These are phyloP conservation scores for Tupaia tana DNA, from an alignment of 2,113 vertebrate genomes.

Conservation along the genomic window DNA sequence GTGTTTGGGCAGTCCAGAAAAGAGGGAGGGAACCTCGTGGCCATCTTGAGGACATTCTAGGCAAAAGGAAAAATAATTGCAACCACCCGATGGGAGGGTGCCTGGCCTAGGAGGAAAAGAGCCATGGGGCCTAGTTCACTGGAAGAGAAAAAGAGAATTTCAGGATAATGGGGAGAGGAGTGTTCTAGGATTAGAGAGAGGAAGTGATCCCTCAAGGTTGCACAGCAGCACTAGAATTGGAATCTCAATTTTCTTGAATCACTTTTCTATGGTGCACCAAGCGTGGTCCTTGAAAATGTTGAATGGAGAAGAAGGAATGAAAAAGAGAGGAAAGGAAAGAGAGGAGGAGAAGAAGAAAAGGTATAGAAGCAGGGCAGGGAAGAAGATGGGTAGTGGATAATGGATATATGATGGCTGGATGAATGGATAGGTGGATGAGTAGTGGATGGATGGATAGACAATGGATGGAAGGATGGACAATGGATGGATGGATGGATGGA, in stretches of 20 bases:
- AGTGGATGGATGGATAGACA: neutral
- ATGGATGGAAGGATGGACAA: neutral
- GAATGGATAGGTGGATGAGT: neutral
- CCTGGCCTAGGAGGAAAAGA: neutral
- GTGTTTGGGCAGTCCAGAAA: neutral
- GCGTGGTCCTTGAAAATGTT: neutral
- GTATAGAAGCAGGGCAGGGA: too few relatives aligned
- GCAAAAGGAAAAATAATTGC: neutral
- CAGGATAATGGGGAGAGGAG: rapidly evolving
- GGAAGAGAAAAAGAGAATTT: too few relatives aligned
- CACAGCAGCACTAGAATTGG: neutral
- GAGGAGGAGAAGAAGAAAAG: too few relatives aligned
- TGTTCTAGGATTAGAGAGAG: neutral
- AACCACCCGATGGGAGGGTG: rapidly evolving
- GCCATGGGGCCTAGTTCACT: rapidly evolving
- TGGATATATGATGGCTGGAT: neutral
- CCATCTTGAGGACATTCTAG: neutral
- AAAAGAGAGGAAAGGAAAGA: too few relatives aligned
- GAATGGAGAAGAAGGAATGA: neutral
- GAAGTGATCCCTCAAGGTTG: rapidly evolving
- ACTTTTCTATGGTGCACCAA: too few relatives aligned
- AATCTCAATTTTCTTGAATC: neutral
- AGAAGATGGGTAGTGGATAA: too few relatives aligned
- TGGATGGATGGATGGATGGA: neutral
- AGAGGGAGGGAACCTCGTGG: neutral